These are phyloP conservation scores for Bradypodion ventrale DNA, from an alignment of 2,797 vertebrate genomes.

Conservation along the genomic window DNA sequence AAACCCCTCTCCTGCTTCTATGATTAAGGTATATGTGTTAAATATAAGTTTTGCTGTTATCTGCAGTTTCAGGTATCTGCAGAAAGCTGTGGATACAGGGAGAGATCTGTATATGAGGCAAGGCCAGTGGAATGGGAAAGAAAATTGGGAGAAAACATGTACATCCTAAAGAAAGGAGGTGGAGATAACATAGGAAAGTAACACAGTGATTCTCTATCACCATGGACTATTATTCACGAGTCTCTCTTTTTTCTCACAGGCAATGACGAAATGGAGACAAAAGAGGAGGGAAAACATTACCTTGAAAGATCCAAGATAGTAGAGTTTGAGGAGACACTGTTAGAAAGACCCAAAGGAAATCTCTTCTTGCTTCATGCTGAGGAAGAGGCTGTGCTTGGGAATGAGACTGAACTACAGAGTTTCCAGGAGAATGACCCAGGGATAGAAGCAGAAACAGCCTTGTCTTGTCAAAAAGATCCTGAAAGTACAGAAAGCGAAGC, in stretches of 20 bases:
- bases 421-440: not conserved
- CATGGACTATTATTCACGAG: not conserved
- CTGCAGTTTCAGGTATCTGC: too few species aligned
- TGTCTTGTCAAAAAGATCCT: not conserved
- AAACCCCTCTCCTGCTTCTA: too few species aligned
- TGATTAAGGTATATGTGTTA: too few species aligned
- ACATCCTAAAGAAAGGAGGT: too few species aligned
- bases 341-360: constrained; percentile 10
- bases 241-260: constrained; percentile 1
- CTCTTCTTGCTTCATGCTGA: not conserved
- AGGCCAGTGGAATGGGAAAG: too few species aligned
- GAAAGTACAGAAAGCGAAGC: not conserved
- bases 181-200: not conserved
- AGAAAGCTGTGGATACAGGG: too few species aligned
- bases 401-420: not conserved
- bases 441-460: not conserved
- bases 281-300: not conserved
- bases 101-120: too few species aligned
- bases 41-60: too few species aligned
- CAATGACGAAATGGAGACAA: not conserved
- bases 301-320: not conserved
- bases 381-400: too few species aligned
- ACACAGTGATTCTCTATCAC: not conserved
- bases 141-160: too few species aligned
- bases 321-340: not conserved